Percentiles rank a stretch among this genome's conserved stretches.
Evolutionary conservation across 2,797 vertebrate species (phyloP).

Genomic region (Cyclopterus lumpus): DNA sequence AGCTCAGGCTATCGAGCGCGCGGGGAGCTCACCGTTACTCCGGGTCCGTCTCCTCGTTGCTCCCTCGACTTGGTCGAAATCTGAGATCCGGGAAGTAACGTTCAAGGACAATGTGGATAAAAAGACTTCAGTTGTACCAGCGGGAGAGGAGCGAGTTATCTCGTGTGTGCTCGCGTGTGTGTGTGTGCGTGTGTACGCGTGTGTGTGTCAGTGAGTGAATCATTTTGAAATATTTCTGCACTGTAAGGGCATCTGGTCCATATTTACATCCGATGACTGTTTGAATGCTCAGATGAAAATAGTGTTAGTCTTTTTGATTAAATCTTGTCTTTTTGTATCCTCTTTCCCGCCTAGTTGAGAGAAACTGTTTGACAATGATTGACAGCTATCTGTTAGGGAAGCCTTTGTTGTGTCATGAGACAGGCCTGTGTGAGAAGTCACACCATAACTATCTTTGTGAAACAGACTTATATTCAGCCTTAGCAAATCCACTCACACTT

Average conservation of each 20-base stretch:
- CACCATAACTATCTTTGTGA: neutral
- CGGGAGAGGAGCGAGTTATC: neutral
- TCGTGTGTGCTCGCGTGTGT: neutral
- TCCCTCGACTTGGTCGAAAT: no score
- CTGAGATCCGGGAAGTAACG: neutral
- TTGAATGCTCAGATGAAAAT: neutral
- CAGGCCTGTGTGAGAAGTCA: neutral
- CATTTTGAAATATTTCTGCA: neutral
- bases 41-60: neutral
- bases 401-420: neutral
- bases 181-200: neutral
- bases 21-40: neutral
- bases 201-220: neutral
- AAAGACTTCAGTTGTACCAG: neutral
- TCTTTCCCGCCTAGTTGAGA: neutral
- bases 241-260: neutral
- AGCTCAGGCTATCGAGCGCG: rapidly evolving
- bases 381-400: neutral
- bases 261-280: no score
- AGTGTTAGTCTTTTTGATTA: no score
- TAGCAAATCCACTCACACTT: no score
- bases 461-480: no score
- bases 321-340: no score
- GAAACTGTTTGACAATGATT: neutral
- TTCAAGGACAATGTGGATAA: neutral